Evolutionary conservation across 2,797 vertebrate genomes (phyloP), one percentile per base, ranked within the genome.

Genomic region (Carduelis carduelis): DNA sequence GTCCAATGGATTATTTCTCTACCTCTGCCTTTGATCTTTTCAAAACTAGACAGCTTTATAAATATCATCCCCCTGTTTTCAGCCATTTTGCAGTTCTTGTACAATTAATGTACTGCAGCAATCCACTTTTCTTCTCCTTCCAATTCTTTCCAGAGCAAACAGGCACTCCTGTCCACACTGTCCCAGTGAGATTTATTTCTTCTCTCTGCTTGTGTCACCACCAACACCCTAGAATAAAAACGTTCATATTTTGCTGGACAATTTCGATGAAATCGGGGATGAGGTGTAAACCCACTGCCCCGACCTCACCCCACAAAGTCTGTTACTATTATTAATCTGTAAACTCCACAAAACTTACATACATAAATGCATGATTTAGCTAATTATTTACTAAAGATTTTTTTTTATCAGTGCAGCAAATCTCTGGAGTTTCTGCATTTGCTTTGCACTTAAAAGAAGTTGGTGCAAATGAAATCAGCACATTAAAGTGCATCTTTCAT

Each of bases 21-120:
- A 30, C 76, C 23, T 87, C 79, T 66, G 82, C 59, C 89, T 93
- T 92, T 92, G 91, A 90, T 94, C 89, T 88, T 86, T 56, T 10
- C 55, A 50, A 50, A 86, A 64, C 28, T 17, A 76, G 55, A 12
- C 41, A 52, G 75, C 72, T 83, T 93, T 64, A 60, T 50, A 87
- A 92, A 85, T 32, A 71, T 27, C 46, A 9, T 72, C 46, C 63
- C 65, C 55, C 87, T 83, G 9, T 75, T 91, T 93, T 87, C 95
- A 88, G 92, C 95, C 96, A 96, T 96, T 92, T 97, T 96, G 89
- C 89, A 7, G 81, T 75, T 75, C 84, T 41, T 43, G 23, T 75
- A 49, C 93, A 88, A 91, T 80, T 94, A 87, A 80, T 26, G 86
- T 85, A 46, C 81, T 28, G 12, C 93, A 83, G 43, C 2, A 1